A percentile compares a stretch with the other conserved stretches of the same genome.
Evolutionary conservation across 2,113 vertebrate genomes (phyloP).

Genomic region (Ranitomeya variabilis): DNA sequence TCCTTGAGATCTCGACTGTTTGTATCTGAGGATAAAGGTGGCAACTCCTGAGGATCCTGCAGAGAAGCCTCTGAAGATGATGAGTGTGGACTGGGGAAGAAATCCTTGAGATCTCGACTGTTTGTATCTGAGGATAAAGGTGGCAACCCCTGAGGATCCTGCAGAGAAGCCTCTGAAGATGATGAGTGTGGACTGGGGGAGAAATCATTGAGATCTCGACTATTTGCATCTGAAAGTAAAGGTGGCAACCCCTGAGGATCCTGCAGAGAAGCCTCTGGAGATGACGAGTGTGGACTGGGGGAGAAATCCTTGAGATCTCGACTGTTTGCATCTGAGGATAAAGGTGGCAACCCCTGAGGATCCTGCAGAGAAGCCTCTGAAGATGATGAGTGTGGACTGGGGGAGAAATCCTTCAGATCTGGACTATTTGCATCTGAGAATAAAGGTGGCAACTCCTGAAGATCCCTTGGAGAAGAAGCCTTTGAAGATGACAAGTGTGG

Average conservation of each 20-base stretch:
- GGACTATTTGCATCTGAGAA: background rate
- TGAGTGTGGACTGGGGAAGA: no score
- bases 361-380: no score
- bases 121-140: no score
- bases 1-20: no score
- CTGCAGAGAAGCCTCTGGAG: background rate
- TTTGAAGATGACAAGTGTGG: background rate
- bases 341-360: background rate
- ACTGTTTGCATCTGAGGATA: no score
- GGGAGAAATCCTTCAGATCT: background rate
- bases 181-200: background rate
- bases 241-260: background rate
- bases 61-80: no score
- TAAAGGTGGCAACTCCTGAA: background rate
- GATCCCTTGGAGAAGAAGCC: background rate
- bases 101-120: no score
- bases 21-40: background rate
- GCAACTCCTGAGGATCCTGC: background rate
- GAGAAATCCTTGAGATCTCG: background rate
- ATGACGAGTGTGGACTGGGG: background rate
- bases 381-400: background rate
- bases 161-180: background rate
- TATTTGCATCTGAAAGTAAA: background rate
- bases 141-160: no score
- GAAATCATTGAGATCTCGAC: background rate